Evolutionary conservation across 2,797 vertebrate genomes (phyloP).

Genomic region (Chaetodon trifasciatus): DNA sequence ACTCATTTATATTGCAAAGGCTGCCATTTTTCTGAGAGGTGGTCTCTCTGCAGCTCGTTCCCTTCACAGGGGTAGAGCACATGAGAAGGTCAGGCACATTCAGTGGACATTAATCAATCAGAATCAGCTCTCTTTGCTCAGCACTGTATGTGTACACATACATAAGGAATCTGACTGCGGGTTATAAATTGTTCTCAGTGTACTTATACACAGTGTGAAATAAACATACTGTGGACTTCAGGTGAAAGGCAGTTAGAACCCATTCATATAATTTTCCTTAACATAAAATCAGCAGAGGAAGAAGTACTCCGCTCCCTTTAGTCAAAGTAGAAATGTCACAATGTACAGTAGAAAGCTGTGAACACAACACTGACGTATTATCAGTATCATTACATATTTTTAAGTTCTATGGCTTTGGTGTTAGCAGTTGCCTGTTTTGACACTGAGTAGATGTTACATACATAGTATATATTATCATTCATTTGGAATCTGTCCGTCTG

Average conservation of each 20-base stretch:
- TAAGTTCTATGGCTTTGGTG: no score
- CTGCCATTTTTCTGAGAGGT: background rate
- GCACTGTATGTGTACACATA: background rate
- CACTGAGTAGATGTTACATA: no score
- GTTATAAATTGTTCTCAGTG: background rate
- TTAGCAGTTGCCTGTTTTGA: no score
- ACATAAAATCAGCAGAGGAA: background rate
- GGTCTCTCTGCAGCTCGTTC: background rate
- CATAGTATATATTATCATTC: no score
- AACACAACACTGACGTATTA: no score
- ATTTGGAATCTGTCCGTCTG: no score
- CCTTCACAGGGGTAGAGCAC: background rate
- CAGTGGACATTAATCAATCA: background rate
- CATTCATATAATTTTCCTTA: background rate
- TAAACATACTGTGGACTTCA: no score
- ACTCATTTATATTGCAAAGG: slow-evolving; percentile 8
- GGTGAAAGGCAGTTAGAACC: background rate
- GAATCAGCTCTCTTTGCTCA: background rate
- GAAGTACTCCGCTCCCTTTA: background rate
- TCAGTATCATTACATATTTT: no score
- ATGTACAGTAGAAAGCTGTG: background rate
- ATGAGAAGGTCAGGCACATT: background rate
- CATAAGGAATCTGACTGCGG: background rate
- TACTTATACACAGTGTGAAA: background rate
- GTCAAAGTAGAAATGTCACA: background rate